A percentile compares a stretch with the other conserved stretches of the same genome.
phyloP scores from a whole-genome alignment of 2,113 vertebrate species.

The Apus apus region DNA sequence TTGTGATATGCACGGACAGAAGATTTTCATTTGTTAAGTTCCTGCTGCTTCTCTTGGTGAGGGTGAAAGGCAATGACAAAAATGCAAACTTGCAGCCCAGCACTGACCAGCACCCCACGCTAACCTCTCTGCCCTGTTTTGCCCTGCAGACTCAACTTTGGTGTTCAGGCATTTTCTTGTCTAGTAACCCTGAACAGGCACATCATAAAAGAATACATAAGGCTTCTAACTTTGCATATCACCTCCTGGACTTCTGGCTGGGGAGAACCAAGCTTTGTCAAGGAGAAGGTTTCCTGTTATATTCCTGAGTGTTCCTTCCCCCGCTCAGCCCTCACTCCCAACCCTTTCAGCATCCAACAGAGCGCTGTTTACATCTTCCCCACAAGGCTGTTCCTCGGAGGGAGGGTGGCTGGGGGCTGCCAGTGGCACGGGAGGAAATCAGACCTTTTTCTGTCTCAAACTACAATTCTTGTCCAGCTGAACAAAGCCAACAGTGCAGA shows the following conservation, averaged over 20 bases:
- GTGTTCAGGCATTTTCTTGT: not conserved
- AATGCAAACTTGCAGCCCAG: not conserved
- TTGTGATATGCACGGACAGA: not conserved
- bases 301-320: not conserved
- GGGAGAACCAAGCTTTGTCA: not conserved
- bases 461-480: constrained; percentile 31
- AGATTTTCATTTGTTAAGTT: not conserved
- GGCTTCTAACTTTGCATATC: constrained; percentile 31
- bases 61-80: constrained; percentile 30
- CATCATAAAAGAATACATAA: constrained; percentile 10
- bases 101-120: not conserved
- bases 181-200: not conserved
- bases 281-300: constrained; percentile 9
- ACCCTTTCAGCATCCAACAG: not conserved
- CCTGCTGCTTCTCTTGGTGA: not conserved
- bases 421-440: not conserved
- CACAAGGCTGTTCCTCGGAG: not conserved
- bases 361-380: not conserved
- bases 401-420: not conserved
- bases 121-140: not conserved
- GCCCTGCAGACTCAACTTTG: not conserved
- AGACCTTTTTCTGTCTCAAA: constrained; percentile 1
- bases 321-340: not conserved
- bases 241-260: not conserved
- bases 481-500: constrained; percentile 48